Conservation (phyloP, 2,113 vertebrate genomes). For the Phrynosoma platyrhinos region DNA sequence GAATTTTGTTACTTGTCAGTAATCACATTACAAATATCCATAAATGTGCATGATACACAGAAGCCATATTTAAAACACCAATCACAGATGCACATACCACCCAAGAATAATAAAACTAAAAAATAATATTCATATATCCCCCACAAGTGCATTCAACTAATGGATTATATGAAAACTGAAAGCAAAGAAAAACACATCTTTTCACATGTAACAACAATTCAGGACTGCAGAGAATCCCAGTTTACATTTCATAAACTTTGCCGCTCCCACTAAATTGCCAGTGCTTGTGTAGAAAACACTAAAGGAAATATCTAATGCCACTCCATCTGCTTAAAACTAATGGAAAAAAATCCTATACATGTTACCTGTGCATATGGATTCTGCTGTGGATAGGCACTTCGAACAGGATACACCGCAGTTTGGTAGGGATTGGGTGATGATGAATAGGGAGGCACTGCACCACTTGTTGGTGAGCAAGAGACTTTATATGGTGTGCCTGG, state of each 20-base stretch:
- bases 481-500: conserved; percentile 97
- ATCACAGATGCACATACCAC: neutral
- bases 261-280: neutral
- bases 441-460: conserved; percentile 91
- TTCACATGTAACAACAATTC: neutral
- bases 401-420: conserved; percentile 92
- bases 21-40: neutral
- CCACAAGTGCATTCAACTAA: neutral
- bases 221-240: neutral
- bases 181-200: neutral
- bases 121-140: too few relatives aligned
- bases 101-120: too few relatives aligned
- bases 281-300: neutral
- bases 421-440: conserved; percentile 93
- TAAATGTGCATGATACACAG: neutral
- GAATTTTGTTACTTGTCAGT: neutral
- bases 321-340: neutral
- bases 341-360: accelerated
- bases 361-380: conserved; percentile 95
- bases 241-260: neutral
- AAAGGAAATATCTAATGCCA: neutral
- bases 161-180: neutral
- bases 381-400: conserved; percentile 97
- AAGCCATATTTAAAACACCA: neutral
- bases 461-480: conserved; percentile 95